Evolutionary conservation across 1,140 invertebrate genomes (phyloP), one percentile per base, ranked within the genome.

Genomic region (Luehdorfia chinensis): DNA sequence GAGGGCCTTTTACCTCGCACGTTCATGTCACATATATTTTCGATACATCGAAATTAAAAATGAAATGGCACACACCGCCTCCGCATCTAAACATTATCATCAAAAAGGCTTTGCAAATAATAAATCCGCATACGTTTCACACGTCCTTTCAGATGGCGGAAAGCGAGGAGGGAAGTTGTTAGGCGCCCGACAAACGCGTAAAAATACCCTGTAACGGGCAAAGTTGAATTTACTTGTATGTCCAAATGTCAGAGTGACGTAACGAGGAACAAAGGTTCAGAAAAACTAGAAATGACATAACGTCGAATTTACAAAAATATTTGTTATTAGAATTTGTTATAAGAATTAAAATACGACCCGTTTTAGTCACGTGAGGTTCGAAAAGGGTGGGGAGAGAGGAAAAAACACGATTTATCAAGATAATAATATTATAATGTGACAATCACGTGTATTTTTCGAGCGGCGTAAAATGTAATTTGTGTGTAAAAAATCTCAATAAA

Each of bases 181-280:
- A 60, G 34, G 28, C 15, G 49, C 51, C 48, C 56, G 56, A 55
- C 44, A 54, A 62, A 62, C 39, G 56, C 21, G 57, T 47, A 58
- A 59, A 63, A 64, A 57, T 66, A 55, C 44, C 44, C 53, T 49
- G 46, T 61, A 58, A 62, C 59, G 34, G 44, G 44, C 53, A 50
- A 63, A 66, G 52, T 66, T 70, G 53, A 47, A 69, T 62, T 55
- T 50, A 58, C 55, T 50, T 50, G 18, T 25, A 47, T 43, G 45
- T 45, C 62, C 55, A 47, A 62, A 64, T 70, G 52, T 53, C 36
- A 46, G 2, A 31, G 21, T 56, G 47, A 47, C 34, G 46, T 47
- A 43, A 50, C 45, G 33, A 15, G 25, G 44, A n/a, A 5, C 25
- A 14, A 27, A 2, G 18, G 32, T 7, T 32, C 39, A 19, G 44